Evolutionary conservation across 1,140 invertebrate species (phyloP), one percentile per base, ranked within the genome.

Genomic region (Megathymus violae): DNA sequence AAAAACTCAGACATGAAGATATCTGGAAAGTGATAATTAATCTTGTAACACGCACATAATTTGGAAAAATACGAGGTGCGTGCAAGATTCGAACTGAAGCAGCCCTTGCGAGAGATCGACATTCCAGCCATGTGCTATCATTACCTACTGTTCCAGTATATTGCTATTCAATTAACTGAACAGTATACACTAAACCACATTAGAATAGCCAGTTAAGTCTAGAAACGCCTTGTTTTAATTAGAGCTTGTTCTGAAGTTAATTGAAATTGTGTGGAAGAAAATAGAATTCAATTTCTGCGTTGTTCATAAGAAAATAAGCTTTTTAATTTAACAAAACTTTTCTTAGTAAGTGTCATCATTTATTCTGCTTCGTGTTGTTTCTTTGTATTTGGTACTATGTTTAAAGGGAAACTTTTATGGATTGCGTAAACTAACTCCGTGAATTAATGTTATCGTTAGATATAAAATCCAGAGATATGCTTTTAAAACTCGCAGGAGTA

Each of bases 151-250:
- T n/a, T n/a, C n/a, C n/a, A n/a, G n/a, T n/a, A n/a, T n/a, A n/a
- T n/a, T n/a, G n/a, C 19, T 46, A 19, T 58, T 58, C 27, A 58
- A 59, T 59, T 36, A 47, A 59, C 27, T 19, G 34, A 47, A 59
- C 43, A 59, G 47, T 59, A 43, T 17, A 34, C 16, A 36, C 34
- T 11, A 36, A 38, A 47, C 56, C 56, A 59, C 56, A 47, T 31
- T 59, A 59, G 56, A 47, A 59, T 59, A 59, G 31, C 56, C 43
- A 59, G 56, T 59, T 47, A 59, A 59, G 43, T 44, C 31, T 59
- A 43, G 43, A 13, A 59, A 59, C 56, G 56, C 56, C 31, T 34
- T 59, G 43, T 43, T 43, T 47, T 59, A 59, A 59, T 59, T 59
- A 59, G 25, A 25, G 7, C 34, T 59, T 47, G 41, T 44, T 38